Conservation (phyloP, 2,888 invertebrate species). For the Drepana falcataria region DNA sequence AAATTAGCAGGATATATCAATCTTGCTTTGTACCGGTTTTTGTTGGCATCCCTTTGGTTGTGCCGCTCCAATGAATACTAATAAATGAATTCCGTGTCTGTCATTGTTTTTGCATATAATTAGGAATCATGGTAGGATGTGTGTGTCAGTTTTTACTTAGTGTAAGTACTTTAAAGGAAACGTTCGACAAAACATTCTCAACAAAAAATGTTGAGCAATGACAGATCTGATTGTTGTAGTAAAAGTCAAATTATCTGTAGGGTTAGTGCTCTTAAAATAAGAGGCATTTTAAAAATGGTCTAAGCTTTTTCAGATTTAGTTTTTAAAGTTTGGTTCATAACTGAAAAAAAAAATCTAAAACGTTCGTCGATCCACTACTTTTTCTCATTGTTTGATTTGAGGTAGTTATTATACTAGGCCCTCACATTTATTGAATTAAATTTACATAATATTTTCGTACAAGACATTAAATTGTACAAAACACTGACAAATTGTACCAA, state of each 20-base stretch:
- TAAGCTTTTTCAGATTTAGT: too few relatives aligned
- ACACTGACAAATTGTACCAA: too few relatives aligned
- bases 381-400: too few relatives aligned
- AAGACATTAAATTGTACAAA: too few relatives aligned
- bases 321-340: too few relatives aligned
- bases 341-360: too few relatives aligned
- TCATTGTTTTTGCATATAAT: slow-evolving; percentile 21
- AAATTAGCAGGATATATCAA: slow-evolving; percentile 78
- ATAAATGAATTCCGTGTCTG: slow-evolving; percentile 10
- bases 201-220: slow-evolving; percentile 13
- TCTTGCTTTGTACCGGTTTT: slow-evolving; percentile 45
- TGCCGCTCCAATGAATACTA: slow-evolving; percentile 34
- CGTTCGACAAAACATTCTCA: slow-evolving; percentile 6
- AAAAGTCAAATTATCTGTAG: not conserved
- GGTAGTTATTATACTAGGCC: too few relatives aligned
- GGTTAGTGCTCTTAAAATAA: not conserved
- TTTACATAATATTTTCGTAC: too few relatives aligned
- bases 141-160: slow-evolving; percentile 29
- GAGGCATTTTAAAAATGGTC: too few relatives aligned
- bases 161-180: slow-evolving; percentile 6
- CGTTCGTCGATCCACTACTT: too few relatives aligned
- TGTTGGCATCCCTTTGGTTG: slow-evolving; percentile 26
- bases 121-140: slow-evolving; percentile 26
- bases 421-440: too few relatives aligned
- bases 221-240: not conserved